phyloP scores from a whole-genome alignment of 2,888 invertebrate species.

The Thysanoteuthis rhombus region DNA sequence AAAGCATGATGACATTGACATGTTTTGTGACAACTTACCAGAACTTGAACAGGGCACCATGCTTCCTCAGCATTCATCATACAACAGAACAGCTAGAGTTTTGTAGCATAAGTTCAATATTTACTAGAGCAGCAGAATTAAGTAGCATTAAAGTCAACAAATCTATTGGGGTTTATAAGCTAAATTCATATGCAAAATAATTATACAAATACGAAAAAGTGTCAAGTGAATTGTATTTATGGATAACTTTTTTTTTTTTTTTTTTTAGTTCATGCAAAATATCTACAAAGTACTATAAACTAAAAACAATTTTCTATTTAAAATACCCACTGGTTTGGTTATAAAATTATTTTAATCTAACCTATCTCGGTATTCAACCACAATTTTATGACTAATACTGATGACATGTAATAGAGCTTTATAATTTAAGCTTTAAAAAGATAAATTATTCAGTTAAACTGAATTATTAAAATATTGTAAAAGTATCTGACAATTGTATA shows the following conservation, averaged over 20 bases:
- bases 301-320: background rate
- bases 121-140: constrained; percentile 25
- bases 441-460: background rate
- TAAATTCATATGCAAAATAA: constrained; percentile 12
- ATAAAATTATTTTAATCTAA: background rate
- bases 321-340: background rate
- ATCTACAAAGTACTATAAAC: background rate
- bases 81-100: constrained; percentile 29
- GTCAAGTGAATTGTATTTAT: background rate
- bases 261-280: background rate
- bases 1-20: constrained; percentile 29
- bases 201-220: background rate
- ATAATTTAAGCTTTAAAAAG: background rate
- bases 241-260: no score
- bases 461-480: background rate
- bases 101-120: constrained; percentile 29
- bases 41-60: constrained; percentile 30
- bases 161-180: background rate
- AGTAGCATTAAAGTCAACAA: constrained; percentile 24
- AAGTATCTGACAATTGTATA: background rate
- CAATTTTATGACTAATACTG: background rate
- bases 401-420: background rate
- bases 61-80: constrained; percentile 31
- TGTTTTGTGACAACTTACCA: constrained; percentile 28
- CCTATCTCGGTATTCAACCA: background rate